Percentiles rank a stretch among this genome's conserved stretches.
phyloP scores from a whole-genome alignment of 2,113 vertebrate genomes.

The Odontesthes bonariensis region DNA sequence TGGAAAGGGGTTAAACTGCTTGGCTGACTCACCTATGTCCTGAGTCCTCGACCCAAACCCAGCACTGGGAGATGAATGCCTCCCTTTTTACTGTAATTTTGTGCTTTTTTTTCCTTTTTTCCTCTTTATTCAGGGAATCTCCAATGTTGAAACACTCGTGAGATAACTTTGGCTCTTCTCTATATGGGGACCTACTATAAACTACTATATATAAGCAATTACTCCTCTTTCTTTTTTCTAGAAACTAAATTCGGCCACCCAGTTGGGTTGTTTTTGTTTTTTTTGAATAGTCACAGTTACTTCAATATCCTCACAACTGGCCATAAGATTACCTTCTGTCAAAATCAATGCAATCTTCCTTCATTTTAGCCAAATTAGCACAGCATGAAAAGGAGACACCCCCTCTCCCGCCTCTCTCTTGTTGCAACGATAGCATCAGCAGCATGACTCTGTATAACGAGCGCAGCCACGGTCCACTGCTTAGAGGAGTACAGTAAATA shows the following conservation, averaged over 20 bases:
- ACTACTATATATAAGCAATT: conserved; percentile 30
- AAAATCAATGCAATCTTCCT: conserved; percentile 52
- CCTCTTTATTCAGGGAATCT: conserved; percentile 59
- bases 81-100: conserved; percentile 80
- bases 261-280: conserved; percentile 19
- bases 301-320: conserved; percentile 24
- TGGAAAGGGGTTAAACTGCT: conserved; percentile 87
- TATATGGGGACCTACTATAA: conserved; percentile 38
- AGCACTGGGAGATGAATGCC: conserved; percentile 70
- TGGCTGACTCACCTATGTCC: conserved; percentile 81
- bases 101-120: conserved; percentile 22
- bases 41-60: conserved; percentile 72
- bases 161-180: conserved; percentile 37
- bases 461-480: conserved; percentile 52
- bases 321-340: conserved; percentile 37
- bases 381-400: conserved; percentile 12
- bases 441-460: conserved; percentile 71
- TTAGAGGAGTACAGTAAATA: conserved; percentile 48
- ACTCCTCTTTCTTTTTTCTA: conserved; percentile 9
- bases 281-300: conserved; percentile 49
- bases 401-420: conserved; percentile 31
- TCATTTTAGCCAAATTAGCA: conserved; percentile 48
- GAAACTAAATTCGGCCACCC: conserved; percentile 25
- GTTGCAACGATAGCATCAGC: conserved; percentile 48
- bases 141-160: conserved; percentile 12